Base-by-base conservation (phyloP, 2,113 vertebrate species). In the Caranx melampygus region DNA sequence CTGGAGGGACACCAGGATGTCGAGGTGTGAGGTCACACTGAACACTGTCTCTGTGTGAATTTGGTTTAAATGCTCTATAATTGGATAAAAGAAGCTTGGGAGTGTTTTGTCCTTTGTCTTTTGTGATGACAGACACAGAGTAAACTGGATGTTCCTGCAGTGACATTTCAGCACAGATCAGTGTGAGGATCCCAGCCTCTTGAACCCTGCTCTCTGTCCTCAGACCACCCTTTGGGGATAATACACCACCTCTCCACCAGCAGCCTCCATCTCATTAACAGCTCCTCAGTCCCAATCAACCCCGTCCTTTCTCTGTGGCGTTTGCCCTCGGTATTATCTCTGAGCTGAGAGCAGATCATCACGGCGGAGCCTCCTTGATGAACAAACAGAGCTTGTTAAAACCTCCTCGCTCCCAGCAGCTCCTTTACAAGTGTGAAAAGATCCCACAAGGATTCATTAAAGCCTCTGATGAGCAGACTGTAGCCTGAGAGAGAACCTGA, bases 401-500 rank as follows among this genome's bases (percentile, higher is more conserved):
- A 78, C 62, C 75, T 80, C 71, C 80, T 68, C 60, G 54, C 49
- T 72, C 55, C 63, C 75, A 67, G 61, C n/a, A 20, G 34, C 79
- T 78, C 60, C 60, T 69, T 64, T 52, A 72, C 26, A 13, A 26
- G 58, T 73, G 83, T 87, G 85, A 88, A 88, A 83, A 76, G 82
- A 88, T 80, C 85, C 81, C 82, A 67, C 80, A 85, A 90, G 86
- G 83, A 84, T 91, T 91, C 85, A 92, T 91, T 90, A 83, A 91
- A 88, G 55, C 87, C 81, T 84, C 84, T 51, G 81, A 70, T 62
- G 73, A 66, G 75, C 74, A 75, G 82, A 31, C 18, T 6, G 66
- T 21, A 4, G 44, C 45, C 26, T 9, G 26, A 69, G 51, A 51
- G 18, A 51, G 49, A 51, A 16, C 49, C 26, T 26, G 26, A 26